Evolutionary conservation across 2,888 invertebrate genomes (phyloP), one percentile per base, ranked within the genome.

Genomic region (Pseudoips prasinana): DNA sequence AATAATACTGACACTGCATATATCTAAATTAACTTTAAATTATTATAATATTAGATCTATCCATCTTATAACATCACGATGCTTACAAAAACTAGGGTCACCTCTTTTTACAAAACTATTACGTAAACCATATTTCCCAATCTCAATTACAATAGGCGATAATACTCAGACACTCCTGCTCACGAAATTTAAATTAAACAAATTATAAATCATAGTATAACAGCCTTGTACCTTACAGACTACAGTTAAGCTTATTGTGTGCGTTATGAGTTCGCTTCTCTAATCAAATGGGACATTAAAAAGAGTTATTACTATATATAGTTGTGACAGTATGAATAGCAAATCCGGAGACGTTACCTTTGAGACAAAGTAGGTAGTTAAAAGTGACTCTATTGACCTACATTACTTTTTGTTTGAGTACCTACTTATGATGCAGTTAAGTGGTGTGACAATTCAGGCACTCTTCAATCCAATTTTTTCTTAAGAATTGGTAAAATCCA

Each of bases 201-300:
- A 57, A 64, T 49, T 66, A 86, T 86, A 77, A 82, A 84, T 85
- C 85, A 86, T 84, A 77, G 72, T 47, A 60, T 71, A 73, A 72
- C 67, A 83, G 67, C 81, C 83, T 86, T 82, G 80, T 85, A 72
- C 77, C 78, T 81, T 81, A 76, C 73, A 59, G 29, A 44, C 48
- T 64, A 75, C 78, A 61, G 75, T 74, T 73, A 69, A 66, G 51
- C 60, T 75, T 68, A 79, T 87, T 85, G 83, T 85, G 48, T 64
- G 33, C 38, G 52, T 70, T 78, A 73, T 68, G 71, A 79, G 70
- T 64, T 66, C 70, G 66, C 59, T 73, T 63, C 66, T 68, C 64
- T 69, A 77, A 85, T 88, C 85, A 86, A 84, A 86, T 82, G 71
- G 69, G 66, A 63, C 81, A 87, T 84, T 86, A 88, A 75, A 79